Evolutionary conservation across 2,888 invertebrate species (phyloP), one percentile per base, ranked within the genome.

Genomic region (Neoascia interrupta): DNA sequence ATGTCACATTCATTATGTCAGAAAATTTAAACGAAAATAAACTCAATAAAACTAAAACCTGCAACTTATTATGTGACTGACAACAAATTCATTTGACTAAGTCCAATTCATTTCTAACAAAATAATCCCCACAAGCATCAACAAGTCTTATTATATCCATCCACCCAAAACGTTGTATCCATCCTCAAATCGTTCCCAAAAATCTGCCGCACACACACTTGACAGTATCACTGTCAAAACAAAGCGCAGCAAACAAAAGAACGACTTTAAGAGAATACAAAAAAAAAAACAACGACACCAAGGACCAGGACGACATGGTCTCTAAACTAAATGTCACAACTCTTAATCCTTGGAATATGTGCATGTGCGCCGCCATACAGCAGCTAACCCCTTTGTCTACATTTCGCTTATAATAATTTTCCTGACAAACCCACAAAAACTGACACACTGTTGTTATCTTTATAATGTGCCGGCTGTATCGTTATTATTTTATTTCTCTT

Each of bases 321-420:
- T 54, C 66, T 63, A 11, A 28, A 66, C 47, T 49, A 45, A 56
- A 56, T 56, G 56, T 68, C 56, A 31, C 49, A 58, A 58, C 68
- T 69, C 41, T 58, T 58, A 58, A 69, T 69, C 58, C 41, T 10
- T 41, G 51, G 41, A 43, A 43, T 51, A 58, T 68, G 56, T 41
- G 49, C 58, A 31, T 15, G 51, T 23, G 21, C 16, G 60, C n/a
- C n/a, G n/a, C n/a, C n/a, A n/a, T n/a, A n/a, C n/a, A n/a, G n/a
- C n/a, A n/a, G n/a, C n/a, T n/a, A n/a, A n/a, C n/a, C n/a, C n/a
- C n/a, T n/a, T n/a, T n/a, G n/a, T 26, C 43, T 26, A 8, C 31
- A 31, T 45, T 39, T 31, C 13, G 39, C 23, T 70, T 43, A 31
- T 51, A 39, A 39, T 49, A 58, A 70, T 58, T 36, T 31, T 31